A percentile compares a stretch with the other conserved stretches of the same genome.
Conservation (phyloP, 2,888 invertebrate species). For the Pocota personata region DNA sequence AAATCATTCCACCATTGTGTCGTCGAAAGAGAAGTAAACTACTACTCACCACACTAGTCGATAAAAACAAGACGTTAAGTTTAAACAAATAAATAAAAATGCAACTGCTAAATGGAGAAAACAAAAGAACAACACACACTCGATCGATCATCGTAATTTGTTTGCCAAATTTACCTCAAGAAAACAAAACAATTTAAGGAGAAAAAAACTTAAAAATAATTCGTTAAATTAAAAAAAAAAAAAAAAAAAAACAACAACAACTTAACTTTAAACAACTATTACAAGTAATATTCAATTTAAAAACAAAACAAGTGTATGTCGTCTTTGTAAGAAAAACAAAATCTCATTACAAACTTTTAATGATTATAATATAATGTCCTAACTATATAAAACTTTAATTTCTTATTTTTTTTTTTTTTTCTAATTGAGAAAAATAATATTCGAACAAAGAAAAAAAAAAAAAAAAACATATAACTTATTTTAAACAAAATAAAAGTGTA, state of each 20-base stretch:
- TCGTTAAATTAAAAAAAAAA: slow-evolving; percentile 55
- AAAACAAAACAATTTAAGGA: slow-evolving; percentile 68
- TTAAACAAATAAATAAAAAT: slow-evolving; percentile 38
- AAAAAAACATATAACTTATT: slow-evolving; percentile 39
- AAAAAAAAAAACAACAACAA: slow-evolving; percentile 43
- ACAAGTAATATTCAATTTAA: slow-evolving; percentile 64
- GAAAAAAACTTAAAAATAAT: slow-evolving; percentile 54
- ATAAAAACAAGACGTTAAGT: slow-evolving; percentile 67
- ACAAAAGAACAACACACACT: slow-evolving; percentile 57
- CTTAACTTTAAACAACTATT: slow-evolving; percentile 59
- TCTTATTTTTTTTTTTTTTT: slow-evolving; percentile 44
- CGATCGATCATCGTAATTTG: slow-evolving; percentile 75
- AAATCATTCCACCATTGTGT: slow-evolving; percentile 76
- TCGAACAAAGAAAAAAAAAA: neutral
- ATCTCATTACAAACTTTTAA: slow-evolving; percentile 57
- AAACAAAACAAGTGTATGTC: slow-evolving; percentile 57
- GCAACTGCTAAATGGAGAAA: slow-evolving; percentile 35
- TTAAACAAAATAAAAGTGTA: slow-evolving; percentile 53
- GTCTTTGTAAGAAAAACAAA: slow-evolving; percentile 63
- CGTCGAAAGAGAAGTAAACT: slow-evolving; percentile 60
- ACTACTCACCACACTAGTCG: slow-evolving; percentile 80
- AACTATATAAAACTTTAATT: slow-evolving; percentile 40
- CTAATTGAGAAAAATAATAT: slow-evolving; percentile 26
- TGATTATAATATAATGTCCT: slow-evolving; percentile 65
- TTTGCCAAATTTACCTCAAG: slow-evolving; percentile 83